These are phyloP conservation scores for Amphiprion percula DNA, from an alignment of 2,113 vertebrate species.

Conservation along the genomic window DNA sequence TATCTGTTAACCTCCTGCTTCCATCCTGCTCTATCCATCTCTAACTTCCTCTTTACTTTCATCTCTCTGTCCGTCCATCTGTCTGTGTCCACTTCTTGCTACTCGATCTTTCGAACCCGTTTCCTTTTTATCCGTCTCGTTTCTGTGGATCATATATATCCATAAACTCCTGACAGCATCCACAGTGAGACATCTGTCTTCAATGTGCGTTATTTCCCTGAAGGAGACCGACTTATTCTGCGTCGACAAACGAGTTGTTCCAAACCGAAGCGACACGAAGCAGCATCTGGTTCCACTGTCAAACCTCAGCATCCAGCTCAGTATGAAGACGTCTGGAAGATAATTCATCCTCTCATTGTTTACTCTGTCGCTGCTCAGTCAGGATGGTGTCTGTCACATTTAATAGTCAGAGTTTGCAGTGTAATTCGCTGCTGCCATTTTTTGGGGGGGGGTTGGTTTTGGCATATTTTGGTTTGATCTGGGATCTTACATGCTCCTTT, in stretches of 20 bases:
- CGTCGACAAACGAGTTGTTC: slow-evolving; percentile 57
- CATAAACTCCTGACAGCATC: slow-evolving; percentile 24
- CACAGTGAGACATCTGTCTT: slow-evolving; percentile 69
- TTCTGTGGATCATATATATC: neutral
- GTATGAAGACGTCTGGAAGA: slow-evolving; percentile 28
- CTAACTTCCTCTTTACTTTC: slow-evolving; percentile 29
- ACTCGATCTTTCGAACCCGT: slow-evolving; percentile 16
- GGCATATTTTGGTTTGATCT: slow-evolving; percentile 30
- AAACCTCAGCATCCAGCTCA: slow-evolving; percentile 34
- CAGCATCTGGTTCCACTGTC: slow-evolving; percentile 72
- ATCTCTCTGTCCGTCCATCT: slow-evolving; percentile 38
- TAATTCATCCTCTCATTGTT: slow-evolving; percentile 45
- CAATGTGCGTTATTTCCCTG: slow-evolving; percentile 56
- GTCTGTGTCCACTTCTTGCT: slow-evolving; percentile 26
- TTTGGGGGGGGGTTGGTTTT: neutral
- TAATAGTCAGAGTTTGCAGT: neutral
- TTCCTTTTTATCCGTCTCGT: slow-evolving; percentile 23
- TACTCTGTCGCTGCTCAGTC: slow-evolving; percentile 28
- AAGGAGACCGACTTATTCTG: slow-evolving; percentile 23
- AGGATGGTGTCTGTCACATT: slow-evolving; percentile 39
- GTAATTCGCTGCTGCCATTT: slow-evolving; percentile 25
- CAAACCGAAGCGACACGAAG: slow-evolving; percentile 58
- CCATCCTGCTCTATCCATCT: slow-evolving; percentile 28
- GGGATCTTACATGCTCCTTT: neutral
- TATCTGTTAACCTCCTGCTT: slow-evolving; percentile 9